These are phyloP conservation scores for Thera obeliscata DNA, from an alignment of 2,888 invertebrate genomes.

Conservation along the genomic window DNA sequence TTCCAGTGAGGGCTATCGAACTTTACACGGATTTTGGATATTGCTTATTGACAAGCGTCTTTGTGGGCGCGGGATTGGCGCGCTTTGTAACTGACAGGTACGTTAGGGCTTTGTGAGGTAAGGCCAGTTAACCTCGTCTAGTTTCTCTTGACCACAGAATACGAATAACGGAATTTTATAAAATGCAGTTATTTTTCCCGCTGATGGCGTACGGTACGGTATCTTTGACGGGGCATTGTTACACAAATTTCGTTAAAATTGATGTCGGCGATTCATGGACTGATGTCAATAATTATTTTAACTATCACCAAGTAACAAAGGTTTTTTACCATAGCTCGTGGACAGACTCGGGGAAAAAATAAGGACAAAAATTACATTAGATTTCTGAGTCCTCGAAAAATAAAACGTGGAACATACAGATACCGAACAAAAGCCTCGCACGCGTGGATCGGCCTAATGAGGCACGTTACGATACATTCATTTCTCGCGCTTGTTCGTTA, in stretches of 20 bases:
- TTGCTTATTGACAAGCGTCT: slow-evolving; percentile 44
- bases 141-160: background rate
- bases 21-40: slow-evolving; percentile 43
- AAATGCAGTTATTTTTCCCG: no score
- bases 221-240: no score
- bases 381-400: slow-evolving; percentile 14
- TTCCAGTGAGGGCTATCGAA: slow-evolving; percentile 38
- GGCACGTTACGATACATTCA: slow-evolving; percentile 64
- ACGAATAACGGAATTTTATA: no score
- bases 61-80: slow-evolving; percentile 23
- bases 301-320: no score
- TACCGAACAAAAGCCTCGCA: slow-evolving; percentile 35
- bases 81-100: slow-evolving; percentile 30
- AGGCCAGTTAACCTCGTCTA: slow-evolving; percentile 8
- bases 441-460: slow-evolving; percentile 67
- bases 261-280: no score
- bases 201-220: no score
- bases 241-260: no score
- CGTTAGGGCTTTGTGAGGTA: slow-evolving; percentile 15
- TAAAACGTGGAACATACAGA: slow-evolving; percentile 10
- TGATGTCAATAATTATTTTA: no score
- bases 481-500: slow-evolving; percentile 63
- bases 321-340: no score
- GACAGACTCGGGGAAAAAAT: background rate
- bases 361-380: slow-evolving; percentile 1